Evolutionary conservation across 30 jellyfish, hydroid and myxozoan species (phyloP), one percentile per base, ranked within the genome.

Genomic region (Kudoa iwatai): DNA sequence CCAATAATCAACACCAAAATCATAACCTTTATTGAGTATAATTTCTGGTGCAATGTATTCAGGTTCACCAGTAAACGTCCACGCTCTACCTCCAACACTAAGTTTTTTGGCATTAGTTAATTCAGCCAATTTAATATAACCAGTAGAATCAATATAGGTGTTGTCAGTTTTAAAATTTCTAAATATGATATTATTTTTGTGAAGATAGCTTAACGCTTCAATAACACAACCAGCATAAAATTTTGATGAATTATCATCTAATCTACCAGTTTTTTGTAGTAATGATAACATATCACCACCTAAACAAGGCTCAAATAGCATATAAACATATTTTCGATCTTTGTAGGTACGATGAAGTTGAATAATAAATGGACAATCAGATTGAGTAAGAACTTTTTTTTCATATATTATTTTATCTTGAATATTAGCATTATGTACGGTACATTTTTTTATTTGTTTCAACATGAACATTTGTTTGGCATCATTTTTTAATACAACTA

Each of bases 11-110:
- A 86, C 94, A 20, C 87, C 94, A 39, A 62, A 74, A 42, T 74
- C 94, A 42, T 74, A 87, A 26, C 94, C 94, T 87, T 74, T 74
- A 46, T 74, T 74, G 24, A 74, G 25, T 33, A 74, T 74, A 50
- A 74, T 62, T 40, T 74, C 94, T 0, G 94, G 94, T 6, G 94
- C 94, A 18, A 74, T 87, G 26, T 74, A 74, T 48, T 74, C 94
- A 3, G 94, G 94, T 2, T 84, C 61, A 15, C 94, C 94, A 49
- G 87, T 60, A 43, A 74, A 74, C 3, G 94, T 74, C 87, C 87
- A 74, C 25, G 94, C 61, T 51, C 61, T 74, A 24, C 94, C 39
- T 21, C 94, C 94, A 51, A 74, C 56, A 39, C 87, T 87, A 32
- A 74, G 56, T 40, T 74, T 74, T 65, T 74, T 74, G 9, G 94